These are phyloP conservation scores for Deroplatys truncata DNA, from an alignment of 2,888 invertebrate species.

Conservation along the genomic window DNA sequence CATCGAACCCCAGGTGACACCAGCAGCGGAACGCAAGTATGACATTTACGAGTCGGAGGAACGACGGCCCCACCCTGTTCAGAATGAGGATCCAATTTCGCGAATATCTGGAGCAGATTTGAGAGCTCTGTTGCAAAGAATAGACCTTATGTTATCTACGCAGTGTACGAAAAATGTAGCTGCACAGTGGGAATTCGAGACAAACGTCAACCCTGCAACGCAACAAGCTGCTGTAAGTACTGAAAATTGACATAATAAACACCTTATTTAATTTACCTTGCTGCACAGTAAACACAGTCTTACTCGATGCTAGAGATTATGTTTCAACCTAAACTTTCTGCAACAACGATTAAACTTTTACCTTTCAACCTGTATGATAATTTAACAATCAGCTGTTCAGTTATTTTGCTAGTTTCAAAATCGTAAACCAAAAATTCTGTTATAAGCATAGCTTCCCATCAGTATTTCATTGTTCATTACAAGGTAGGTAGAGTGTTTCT, in stretches of 20 bases:
- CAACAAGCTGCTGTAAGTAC: conserved; percentile 80
- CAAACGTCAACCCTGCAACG: conserved; percentile 76
- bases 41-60: background rate
- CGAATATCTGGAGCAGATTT: conserved; percentile 40
- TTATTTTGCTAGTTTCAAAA: no score
- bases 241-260: background rate
- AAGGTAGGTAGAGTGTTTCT: no score
- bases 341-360: no score
- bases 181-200: conserved; percentile 86
- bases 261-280: no score
- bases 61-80: background rate
- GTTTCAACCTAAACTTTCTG: no score
- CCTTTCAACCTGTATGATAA: no score
- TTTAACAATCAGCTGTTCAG: no score
- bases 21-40: background rate
- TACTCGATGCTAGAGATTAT: no score
- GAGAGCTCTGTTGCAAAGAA: conserved; percentile 59
- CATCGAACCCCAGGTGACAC: background rate
- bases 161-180: conserved; percentile 83
- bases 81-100: background rate
- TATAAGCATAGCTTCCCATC: no score
- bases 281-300: no score
- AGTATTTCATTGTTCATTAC: no score
- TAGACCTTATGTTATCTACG: conserved; percentile 72
- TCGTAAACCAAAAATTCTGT: no score